phyloP scores from a whole-genome alignment of 2,113 vertebrate species.

The Thalassarche chlororhynchos region DNA sequence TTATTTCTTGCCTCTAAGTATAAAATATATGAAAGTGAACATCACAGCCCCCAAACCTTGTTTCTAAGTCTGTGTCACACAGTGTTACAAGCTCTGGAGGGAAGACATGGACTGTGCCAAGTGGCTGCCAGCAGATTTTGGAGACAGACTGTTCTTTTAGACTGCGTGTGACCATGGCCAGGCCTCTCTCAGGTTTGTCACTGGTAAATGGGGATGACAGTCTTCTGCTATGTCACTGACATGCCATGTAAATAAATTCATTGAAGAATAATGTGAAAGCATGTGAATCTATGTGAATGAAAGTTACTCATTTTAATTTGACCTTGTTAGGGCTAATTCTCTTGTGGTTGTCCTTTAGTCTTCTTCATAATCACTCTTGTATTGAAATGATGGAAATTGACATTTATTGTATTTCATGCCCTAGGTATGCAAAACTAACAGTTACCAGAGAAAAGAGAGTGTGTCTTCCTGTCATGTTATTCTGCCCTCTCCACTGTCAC shows the following conservation, averaged over 20 bases:
- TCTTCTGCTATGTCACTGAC: not conserved
- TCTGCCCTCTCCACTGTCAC: not conserved
- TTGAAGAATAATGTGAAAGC: not conserved
- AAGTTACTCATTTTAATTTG: not conserved
- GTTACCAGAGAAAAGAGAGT: not conserved
- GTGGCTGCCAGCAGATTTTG: fast-evolving
- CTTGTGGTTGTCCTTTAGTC: not conserved
- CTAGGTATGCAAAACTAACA: not conserved
- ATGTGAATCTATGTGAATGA: not conserved
- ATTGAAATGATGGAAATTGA: not conserved
- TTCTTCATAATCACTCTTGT: not conserved
- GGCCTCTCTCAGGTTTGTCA: not conserved
- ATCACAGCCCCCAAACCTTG: not conserved
- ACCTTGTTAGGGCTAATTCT: not conserved
- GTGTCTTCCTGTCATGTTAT: not conserved
- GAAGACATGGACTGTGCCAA: fast-evolving
- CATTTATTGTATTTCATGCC: not conserved
- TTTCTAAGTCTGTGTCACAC: not conserved
- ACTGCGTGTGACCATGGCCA: not conserved
- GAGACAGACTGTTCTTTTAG: not conserved
- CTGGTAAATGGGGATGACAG: not conserved
- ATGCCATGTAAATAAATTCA: not conserved
- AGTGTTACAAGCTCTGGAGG: not conserved
- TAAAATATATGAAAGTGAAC: not conserved
- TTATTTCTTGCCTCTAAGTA: not conserved